phyloP scores from a whole-genome alignment of 2,797 vertebrate species.

The Chrysocyon brachyurus region DNA sequence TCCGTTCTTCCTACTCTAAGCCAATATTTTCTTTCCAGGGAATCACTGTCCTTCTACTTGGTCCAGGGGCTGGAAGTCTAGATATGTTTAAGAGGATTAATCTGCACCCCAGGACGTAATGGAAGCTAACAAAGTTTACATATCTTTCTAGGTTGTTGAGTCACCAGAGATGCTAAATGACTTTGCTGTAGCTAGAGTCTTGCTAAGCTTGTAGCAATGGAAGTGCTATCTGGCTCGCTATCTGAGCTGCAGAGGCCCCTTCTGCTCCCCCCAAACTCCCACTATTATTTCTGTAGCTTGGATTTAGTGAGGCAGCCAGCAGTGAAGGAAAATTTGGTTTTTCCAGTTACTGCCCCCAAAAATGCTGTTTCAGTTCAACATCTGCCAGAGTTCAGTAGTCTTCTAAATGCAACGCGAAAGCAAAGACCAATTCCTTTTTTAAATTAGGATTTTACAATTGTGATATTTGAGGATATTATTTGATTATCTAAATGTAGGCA shows the following conservation, averaged over 20 bases:
- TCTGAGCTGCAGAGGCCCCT: neutral
- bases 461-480: slow-evolving; percentile 24
- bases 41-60: slow-evolving; percentile 41
- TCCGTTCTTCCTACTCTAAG: slow-evolving; percentile 5
- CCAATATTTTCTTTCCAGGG: slow-evolving; percentile 68
- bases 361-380: slow-evolving; percentile 42
- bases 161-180: neutral
- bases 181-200: neutral
- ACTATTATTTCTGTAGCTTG: neutral
- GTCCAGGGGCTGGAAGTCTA: slow-evolving; percentile 46
- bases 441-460: slow-evolving; percentile 14
- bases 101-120: slow-evolving; percentile 36
- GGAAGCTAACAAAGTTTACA: slow-evolving; percentile 43
- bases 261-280: too few species aligned
- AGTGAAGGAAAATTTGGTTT: slow-evolving; percentile 59
- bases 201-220: neutral
- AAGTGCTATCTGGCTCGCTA: neutral
- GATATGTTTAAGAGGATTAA: slow-evolving; percentile 61
- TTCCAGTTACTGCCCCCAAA: neutral
- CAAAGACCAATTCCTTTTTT: slow-evolving; percentile 5
- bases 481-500: slow-evolving; percentile 10
- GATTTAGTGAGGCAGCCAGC: slow-evolving; percentile 33
- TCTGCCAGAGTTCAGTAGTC: neutral
- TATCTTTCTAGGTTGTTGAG: slow-evolving; percentile 57
- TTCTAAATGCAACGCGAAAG: slow-evolving; percentile 46